A percentile compares a stretch with the other conserved stretches of the same genome.
Conservation (phyloP, 2,113 vertebrate genomes). For the Chrysemys picta region DNA sequence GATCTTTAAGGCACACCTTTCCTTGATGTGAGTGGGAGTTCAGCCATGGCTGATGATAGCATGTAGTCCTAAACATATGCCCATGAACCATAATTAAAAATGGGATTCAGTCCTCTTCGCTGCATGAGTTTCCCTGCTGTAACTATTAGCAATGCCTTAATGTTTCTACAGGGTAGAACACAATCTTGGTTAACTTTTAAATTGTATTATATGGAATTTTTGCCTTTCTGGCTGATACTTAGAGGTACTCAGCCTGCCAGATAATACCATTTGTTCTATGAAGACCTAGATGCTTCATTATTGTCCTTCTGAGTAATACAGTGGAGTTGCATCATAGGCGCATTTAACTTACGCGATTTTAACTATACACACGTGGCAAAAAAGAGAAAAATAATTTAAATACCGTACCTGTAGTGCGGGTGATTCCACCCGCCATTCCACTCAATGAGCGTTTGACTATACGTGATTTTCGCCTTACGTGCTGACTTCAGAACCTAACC, state of each 20-base stretch:
- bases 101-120: not conserved
- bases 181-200: not conserved
- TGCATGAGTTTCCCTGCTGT: not conserved
- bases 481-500: too few species aligned
- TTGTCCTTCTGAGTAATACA: not conserved
- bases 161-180: not conserved
- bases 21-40: constrained; percentile 59
- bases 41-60: constrained; percentile 5
- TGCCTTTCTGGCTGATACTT: not conserved
- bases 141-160: not conserved
- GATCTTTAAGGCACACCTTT: constrained; percentile 64
- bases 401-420: too few species aligned
- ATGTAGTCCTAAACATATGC: constrained; percentile 31
- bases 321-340: too few species aligned
- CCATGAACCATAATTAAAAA: not conserved
- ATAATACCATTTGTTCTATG: not conserved
- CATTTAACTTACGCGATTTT: too few species aligned
- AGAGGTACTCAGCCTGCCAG: not conserved
- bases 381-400: too few species aligned
- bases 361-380: too few species aligned
- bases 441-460: too few species aligned
- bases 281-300: not conserved
- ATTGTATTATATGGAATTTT: rapidly evolving
- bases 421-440: too few species aligned
- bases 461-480: too few species aligned